Evolutionary conservation across 64 coral and sea anemone genomes (phyloP), one percentile per base, ranked within the genome.

Genomic region (Trachythela sp.): DNA sequence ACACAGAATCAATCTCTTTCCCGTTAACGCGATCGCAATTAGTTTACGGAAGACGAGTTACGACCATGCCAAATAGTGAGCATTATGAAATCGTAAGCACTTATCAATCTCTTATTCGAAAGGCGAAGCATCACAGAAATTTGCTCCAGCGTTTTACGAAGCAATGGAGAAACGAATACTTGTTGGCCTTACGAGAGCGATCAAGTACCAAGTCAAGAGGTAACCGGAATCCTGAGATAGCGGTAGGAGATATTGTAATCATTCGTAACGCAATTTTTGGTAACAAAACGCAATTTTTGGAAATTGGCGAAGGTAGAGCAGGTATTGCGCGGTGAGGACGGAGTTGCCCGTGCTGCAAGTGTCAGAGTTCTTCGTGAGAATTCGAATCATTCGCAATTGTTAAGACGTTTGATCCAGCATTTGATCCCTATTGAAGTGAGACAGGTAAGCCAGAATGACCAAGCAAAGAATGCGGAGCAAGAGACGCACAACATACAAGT

Each of bases 271-370:
- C 58, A 54, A n/a, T n/a, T n/a, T n/a, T n/a, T n/a, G n/a, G n/a
- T n/a, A 22, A 5, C 75, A 0, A 54, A 35, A 7, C 34, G 50
- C 22, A 80, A 32, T 30, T 85, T 85, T 48, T 90, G 89, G 89
- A 90, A 90, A 31, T 54, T 89, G 33, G 75, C 88, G 0, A 89
- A 84, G 36, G 71, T 89, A 10, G 88, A 89, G 14, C 42, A 89
- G 37, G 1, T 89, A 32, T 36, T 84, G 36, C 27, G 13, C 18
- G 88, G 88, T 8, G 31, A 52, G 2, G 88, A 84, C 24, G 35
- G 50, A 39, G 36, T 43, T 29, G 51, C 40, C 0, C 29, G 88
- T 13, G n/a, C 83, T 42, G 89, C 54, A 18, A 7, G 43, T 0
- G 80, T 90, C 0, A 90, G 64, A 67, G 34, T 18, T 88, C 26